A percentile compares a stretch with the other conserved stretches of the same genome.
These are phyloP conservation scores for Selenia dentaria DNA, from an alignment of 2,888 invertebrate species.

Conservation along the genomic window DNA sequence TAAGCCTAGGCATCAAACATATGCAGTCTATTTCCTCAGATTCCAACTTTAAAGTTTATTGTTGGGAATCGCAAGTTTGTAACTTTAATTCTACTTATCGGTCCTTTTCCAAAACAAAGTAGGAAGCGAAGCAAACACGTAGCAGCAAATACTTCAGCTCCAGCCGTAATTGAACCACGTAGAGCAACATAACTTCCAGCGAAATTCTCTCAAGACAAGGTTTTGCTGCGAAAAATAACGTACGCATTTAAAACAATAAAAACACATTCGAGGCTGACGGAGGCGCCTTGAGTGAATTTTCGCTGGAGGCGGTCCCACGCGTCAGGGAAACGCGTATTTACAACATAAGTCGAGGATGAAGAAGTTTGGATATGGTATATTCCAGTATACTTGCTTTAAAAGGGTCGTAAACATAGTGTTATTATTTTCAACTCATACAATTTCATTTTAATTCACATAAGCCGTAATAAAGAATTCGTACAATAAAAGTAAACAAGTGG, in stretches of 20 bases:
- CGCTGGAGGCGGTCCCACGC: slow-evolving; percentile 42
- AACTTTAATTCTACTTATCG: slow-evolving; percentile 17
- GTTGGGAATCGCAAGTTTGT: slow-evolving; percentile 11
- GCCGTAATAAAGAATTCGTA: no score
- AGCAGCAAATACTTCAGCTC: slow-evolving; percentile 40
- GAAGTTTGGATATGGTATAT: slow-evolving; percentile 43
- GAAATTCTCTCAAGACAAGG: slow-evolving; percentile 53
- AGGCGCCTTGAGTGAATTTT: slow-evolving; percentile 72
- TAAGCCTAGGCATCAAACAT: no score
- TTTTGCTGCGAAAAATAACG: slow-evolving; percentile 67
- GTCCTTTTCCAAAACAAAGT: slow-evolving; percentile 29
- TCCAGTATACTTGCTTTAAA: slow-evolving; percentile 2
- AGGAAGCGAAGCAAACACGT: slow-evolving; percentile 36
- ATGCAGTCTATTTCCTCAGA: no score
- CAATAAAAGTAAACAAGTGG: no score
- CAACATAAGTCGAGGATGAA: slow-evolving; percentile 28
- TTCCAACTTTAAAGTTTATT: no score
- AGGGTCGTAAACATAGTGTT: no score
- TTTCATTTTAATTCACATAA: no score
- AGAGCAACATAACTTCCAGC: slow-evolving; percentile 59
- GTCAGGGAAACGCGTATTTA: slow-evolving; percentile 46
- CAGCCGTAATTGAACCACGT: slow-evolving; percentile 62
- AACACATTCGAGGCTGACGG: slow-evolving; percentile 65
- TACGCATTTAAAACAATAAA: slow-evolving; percentile 79
- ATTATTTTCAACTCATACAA: no score